Percentiles rank a stretch among this genome's conserved stretches.
Evolutionary conservation across 1,140 invertebrate genomes (phyloP).

Genomic region (Neoseiulus cucumeris): DNA sequence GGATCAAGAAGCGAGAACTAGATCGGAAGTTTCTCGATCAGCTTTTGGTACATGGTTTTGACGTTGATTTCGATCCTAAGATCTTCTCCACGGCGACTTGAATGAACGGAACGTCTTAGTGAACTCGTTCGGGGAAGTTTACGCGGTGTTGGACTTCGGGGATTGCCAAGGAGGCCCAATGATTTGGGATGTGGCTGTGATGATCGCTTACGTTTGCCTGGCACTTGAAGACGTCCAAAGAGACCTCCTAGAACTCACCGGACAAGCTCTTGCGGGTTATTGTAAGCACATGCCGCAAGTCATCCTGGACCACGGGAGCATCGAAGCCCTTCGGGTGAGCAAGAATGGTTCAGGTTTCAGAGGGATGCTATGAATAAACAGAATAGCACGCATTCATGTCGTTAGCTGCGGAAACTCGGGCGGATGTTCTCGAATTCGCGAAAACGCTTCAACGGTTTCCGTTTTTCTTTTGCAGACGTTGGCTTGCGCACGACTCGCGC

Average conservation of each 20-base stretch:
- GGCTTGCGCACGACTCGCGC: background rate
- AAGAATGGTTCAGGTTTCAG: too few species aligned
- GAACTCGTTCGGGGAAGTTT: background rate
- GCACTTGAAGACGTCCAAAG: background rate
- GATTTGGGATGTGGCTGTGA: slow-evolving; percentile 16
- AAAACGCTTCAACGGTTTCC: too few species aligned
- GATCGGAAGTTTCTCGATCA: too few species aligned
- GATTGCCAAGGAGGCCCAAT: slow-evolving; percentile 15
- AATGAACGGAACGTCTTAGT: slow-evolving; percentile 18
- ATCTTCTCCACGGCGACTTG: slow-evolving; percentile 15
- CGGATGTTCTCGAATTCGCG: too few species aligned
- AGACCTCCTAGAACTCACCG: background rate
- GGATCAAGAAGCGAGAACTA: too few species aligned
- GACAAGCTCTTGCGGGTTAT: background rate
- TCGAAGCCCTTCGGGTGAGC: too few species aligned
- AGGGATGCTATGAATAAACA: too few species aligned
- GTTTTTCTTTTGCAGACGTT: background rate
- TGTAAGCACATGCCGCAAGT: background rate
- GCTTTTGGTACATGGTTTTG: too few species aligned
- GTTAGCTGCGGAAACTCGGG: too few species aligned
- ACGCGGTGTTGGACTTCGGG: slow-evolving; percentile 16
- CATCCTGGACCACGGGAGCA: background rate
- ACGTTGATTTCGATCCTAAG: too few species aligned
- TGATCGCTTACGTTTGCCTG: slow-evolving; percentile 12
- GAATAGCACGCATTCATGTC: background rate